Evolutionary conservation across 2,113 vertebrate genomes (phyloP).

Genomic region (Psittacus erithacus): DNA sequence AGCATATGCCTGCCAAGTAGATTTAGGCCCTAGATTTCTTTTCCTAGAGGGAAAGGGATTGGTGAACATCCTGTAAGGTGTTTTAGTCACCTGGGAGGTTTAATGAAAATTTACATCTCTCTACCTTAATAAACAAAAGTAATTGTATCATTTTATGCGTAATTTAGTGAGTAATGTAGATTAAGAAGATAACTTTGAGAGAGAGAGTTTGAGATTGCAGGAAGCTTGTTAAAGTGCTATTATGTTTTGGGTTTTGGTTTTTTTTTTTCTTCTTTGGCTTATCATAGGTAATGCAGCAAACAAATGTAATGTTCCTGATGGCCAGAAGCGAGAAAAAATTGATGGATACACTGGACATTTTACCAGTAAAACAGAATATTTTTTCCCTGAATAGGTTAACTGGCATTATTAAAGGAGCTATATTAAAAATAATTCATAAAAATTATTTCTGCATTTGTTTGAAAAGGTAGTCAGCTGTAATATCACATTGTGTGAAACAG

Average conservation of each 20-base stretch:
- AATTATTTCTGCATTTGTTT: neutral
- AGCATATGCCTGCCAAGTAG: neutral
- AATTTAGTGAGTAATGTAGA: neutral
- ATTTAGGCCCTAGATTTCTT: neutral
- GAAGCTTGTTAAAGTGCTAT: neutral
- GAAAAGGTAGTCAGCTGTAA: neutral
- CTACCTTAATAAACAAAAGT: neutral
- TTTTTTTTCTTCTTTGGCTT: neutral
- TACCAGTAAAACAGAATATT: neutral
- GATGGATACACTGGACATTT: neutral
- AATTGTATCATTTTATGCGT: neutral
- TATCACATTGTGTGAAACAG: neutral
- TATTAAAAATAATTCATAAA: neutral
- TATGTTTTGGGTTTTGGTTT: neutral
- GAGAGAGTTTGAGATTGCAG: neutral
- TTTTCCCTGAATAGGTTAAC: neutral
- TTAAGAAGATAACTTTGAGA: neutral
- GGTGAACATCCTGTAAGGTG: neutral
- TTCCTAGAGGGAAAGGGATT: neutral
- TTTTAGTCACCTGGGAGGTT: neutral
- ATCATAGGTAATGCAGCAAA: neutral
- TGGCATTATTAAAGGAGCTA: neutral
- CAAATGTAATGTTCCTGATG: neutral
- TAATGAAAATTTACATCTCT: neutral
- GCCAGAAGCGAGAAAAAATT: neutral